These are phyloP conservation scores for Drosophila leonis DNA, from an alignment of 2,888 invertebrate species.

Conservation along the genomic window DNA sequence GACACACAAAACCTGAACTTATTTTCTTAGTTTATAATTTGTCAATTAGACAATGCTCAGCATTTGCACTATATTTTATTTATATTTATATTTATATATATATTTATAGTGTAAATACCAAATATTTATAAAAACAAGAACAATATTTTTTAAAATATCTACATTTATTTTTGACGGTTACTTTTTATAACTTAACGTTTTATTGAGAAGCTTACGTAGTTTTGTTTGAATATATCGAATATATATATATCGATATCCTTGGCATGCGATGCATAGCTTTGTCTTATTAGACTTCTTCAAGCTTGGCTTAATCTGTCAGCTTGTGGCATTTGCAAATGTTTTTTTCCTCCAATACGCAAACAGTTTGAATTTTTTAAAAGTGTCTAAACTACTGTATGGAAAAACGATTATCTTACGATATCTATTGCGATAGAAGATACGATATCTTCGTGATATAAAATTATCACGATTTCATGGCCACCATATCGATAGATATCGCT, in stretches of 20 bases:
- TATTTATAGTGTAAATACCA: too few species aligned
- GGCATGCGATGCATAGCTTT: not conserved
- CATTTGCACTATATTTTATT: not conserved
- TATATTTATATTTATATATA: not conserved
- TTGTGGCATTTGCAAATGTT: not conserved
- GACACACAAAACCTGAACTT: not conserved
- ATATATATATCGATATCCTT: not conserved
- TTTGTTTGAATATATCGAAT: not conserved
- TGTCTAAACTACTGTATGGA: not conserved
- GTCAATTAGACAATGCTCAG: not conserved
- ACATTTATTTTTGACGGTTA: not conserved
- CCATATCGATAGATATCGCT: slow-evolving; percentile 28
- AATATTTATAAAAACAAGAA: not conserved
- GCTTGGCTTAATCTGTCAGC: not conserved
- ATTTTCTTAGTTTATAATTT: not conserved
- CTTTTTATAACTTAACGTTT: not conserved
- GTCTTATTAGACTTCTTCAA: not conserved
- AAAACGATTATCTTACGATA: slow-evolving; percentile 5
- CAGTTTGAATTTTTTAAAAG: not conserved
- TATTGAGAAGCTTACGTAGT: not conserved
- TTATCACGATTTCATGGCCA: slow-evolving; percentile 2
- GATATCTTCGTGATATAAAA: not conserved
- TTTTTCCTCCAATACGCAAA: not conserved
- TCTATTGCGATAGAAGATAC: not conserved
- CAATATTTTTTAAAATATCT: too few species aligned